Conservation (phyloP, 2,888 invertebrate genomes). For the Ommatoiulus sabulosus region DNA sequence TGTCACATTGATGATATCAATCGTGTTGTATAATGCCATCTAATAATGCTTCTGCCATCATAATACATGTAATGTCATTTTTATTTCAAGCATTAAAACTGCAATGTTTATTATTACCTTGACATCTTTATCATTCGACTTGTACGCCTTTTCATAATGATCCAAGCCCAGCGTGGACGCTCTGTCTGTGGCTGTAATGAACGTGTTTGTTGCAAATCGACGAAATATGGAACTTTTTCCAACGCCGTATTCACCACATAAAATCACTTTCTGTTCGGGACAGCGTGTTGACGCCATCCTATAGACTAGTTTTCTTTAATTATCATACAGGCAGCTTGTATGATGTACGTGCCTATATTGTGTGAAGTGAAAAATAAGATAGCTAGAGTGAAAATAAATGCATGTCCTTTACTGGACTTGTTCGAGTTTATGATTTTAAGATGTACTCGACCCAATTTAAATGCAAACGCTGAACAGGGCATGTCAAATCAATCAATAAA, state of each 20-base stretch:
- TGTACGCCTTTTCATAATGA: slow-evolving; percentile 86
- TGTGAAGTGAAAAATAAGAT: no score
- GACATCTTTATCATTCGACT: slow-evolving; percentile 80
- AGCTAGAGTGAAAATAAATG: no score
- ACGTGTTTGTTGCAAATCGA: slow-evolving; percentile 89
- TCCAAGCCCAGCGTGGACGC: slow-evolving; percentile 92
- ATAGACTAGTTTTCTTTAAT: neutral
- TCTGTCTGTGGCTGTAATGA: slow-evolving; percentile 83
- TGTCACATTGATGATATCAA: no score
- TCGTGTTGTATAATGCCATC: no score
- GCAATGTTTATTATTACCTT: slow-evolving; percentile 75
- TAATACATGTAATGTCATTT: no score
- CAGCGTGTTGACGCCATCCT: slow-evolving; percentile 84
- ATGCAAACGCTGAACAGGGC: neutral
- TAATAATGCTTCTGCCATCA: no score
- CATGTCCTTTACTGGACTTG: no score
- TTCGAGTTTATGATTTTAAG: no score
- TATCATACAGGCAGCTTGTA: neutral
- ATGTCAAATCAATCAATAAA: neutral
- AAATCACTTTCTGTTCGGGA: slow-evolving; percentile 90
- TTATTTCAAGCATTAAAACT: no score
- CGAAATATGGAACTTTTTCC: slow-evolving; percentile 95
- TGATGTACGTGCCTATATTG: no score
- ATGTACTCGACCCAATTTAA: neutral
- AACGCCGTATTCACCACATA: slow-evolving; percentile 96